Base-by-base conservation (phyloP, 2,797 vertebrate genomes). In the Sebastes trivittatus region DNA sequence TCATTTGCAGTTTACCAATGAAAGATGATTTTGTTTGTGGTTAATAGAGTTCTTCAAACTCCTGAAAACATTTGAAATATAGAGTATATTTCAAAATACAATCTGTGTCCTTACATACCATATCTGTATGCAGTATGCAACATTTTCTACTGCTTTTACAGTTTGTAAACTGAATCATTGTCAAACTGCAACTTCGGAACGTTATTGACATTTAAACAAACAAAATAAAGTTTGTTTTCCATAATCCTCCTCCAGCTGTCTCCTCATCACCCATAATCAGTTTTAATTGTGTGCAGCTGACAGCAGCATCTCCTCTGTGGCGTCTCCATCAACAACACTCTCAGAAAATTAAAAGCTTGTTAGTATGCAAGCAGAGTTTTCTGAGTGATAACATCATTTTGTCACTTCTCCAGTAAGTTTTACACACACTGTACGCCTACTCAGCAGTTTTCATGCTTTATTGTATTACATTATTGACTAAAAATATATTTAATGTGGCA, bases 261-360 rank as follows among this genome's bases (percentile, higher is more conserved):
- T 62, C 16, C 29, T 5, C 23, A 20, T 3, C 10, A 6, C 11
- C 7, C 25, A 16, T 52, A 3, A 54, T 54, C 20, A 42, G 65
- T 32, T 60, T 54, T 52, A 20, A 71, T 46, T 38, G 71, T 62
- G 4, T 61, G 67, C 62, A 80, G 77, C 46, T 75, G 64, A 36
- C 58, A 36, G 27, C 32, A 56, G 42, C 54, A 20, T 16, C 25
- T 59, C 61, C n/a, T 60, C 54, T 23, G 3, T 32, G 1, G 13
- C 2, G 9, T 66, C 25, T 5, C 52, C 60, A 2, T 30, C n/a
- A 30, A 7, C 22, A 11, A 8, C 25, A 6, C 4, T 2, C 6
- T 38, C 11, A 16, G 1, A 38, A 46, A 58, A 34, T 49, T 9
- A 29, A 52, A 1, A 7, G 3, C 11, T 16, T 25, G 9, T 55